Percentiles rank a stretch among this genome's conserved stretches.
phyloP scores from a whole-genome alignment of 53 echinoderm and acorn worm genomes.

The Holothuria leucospilota region DNA sequence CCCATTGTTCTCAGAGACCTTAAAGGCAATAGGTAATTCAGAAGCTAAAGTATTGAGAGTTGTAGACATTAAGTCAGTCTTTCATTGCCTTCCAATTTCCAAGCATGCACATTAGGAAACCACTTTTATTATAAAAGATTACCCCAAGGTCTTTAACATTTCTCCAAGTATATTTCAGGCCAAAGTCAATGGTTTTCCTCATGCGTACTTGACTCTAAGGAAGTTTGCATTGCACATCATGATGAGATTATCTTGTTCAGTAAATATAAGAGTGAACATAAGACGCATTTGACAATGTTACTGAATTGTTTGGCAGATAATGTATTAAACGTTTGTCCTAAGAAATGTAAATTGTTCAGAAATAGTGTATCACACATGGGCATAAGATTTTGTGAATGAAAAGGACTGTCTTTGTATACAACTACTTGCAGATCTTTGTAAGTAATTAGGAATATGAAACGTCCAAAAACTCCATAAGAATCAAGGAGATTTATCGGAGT shows the following conservation, averaged over 20 bases:
- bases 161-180: conserved; percentile 39
- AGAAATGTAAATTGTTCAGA: no score
- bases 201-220: conserved; percentile 28
- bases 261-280: conserved; percentile 9
- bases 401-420: conserved; percentile 31
- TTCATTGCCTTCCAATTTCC: conserved; percentile 53
- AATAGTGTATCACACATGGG: conserved; percentile 24
- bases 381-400: background rate
- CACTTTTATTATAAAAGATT: conserved; percentile 57
- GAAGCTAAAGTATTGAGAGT: conserved; percentile 56
- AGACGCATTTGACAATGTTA: no score
- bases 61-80: conserved; percentile 49
- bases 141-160: conserved; percentile 51
- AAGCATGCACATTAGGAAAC: conserved; percentile 53
- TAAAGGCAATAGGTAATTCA: conserved; percentile 56
- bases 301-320: background rate
- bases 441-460: background rate
- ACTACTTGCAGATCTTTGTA: conserved; percentile 33
- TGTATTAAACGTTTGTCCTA: conserved; percentile 20
- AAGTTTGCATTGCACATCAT: conserved; percentile 62
- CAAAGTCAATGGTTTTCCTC: conserved; percentile 42
- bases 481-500: conserved; percentile 33
- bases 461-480: background rate
- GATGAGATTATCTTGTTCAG: conserved; percentile 60
- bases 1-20: conserved; percentile 52